These are phyloP conservation scores for Malacoraja senta DNA, from an alignment of 2,797 vertebrate genomes.

Conservation along the genomic window DNA sequence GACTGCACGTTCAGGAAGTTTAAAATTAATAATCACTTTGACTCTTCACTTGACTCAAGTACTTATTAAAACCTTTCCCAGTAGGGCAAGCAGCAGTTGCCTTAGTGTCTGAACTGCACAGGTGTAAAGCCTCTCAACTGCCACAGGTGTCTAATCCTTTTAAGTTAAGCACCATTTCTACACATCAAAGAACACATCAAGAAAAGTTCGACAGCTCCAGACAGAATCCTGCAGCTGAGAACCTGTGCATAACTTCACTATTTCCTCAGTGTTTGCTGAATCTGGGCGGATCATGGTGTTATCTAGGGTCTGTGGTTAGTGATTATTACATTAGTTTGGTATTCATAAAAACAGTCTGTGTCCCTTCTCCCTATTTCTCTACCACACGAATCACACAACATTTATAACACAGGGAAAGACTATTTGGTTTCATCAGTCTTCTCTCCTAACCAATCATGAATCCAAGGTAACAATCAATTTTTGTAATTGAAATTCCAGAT, in stretches of 20 bases:
- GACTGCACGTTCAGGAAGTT: not conserved
- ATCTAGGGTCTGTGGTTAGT: not conserved
- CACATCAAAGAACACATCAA: conserved; percentile 31
- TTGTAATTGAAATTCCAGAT: not conserved
- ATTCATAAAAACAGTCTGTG: not conserved
- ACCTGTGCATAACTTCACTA: not conserved
- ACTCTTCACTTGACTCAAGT: not conserved
- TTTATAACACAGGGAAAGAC: not conserved
- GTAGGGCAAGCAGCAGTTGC: not conserved
- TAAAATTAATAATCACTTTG: not conserved
- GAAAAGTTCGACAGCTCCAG: not conserved
- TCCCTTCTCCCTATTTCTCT: not conserved
- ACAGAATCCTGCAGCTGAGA: not conserved
- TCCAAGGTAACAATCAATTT: not conserved
- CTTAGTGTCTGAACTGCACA: conserved; percentile 17
- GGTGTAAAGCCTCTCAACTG: conserved; percentile 30
- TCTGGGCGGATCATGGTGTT: not conserved
- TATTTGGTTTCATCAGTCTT: not conserved
- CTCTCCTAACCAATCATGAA: not conserved
- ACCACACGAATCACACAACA: not conserved
- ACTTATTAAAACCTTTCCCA: not conserved
- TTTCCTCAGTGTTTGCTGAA: not conserved
- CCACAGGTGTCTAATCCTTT: conserved; percentile 34
- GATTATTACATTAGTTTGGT: not conserved
- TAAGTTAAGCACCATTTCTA: not conserved